Evolutionary conservation across 2,888 invertebrate species (phyloP).

Genomic region (Salpingus planirostris): DNA sequence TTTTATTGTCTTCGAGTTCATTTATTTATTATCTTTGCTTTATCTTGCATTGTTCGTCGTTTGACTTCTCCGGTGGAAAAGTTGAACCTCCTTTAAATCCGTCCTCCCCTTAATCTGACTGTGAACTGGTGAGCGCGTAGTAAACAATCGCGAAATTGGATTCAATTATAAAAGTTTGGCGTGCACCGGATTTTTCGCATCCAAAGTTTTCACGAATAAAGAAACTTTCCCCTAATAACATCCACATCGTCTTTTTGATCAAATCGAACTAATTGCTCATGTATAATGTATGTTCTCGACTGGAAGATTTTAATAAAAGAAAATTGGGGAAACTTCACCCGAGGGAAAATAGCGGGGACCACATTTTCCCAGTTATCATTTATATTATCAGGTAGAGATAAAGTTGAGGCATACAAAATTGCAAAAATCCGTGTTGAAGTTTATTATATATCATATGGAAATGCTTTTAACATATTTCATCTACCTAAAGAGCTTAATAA

Average conservation of each 20-base stretch:
- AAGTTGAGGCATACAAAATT: too few relatives aligned
- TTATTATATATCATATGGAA: too few relatives aligned
- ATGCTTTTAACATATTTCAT: too few relatives aligned
- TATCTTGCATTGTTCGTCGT: slow-evolving; percentile 4
- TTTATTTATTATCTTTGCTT: slow-evolving; percentile 6
- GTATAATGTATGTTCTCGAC: slow-evolving; percentile 20
- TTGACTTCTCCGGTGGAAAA: too few relatives aligned
- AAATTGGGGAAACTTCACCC: slow-evolving; percentile 1
- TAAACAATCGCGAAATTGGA: slow-evolving; percentile 25
- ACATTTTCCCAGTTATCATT: too few relatives aligned
- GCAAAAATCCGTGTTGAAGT: too few relatives aligned
- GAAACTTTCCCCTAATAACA: slow-evolving; percentile 4
- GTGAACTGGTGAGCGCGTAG: slow-evolving; percentile 6
- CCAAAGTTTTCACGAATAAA: slow-evolving; percentile 5
- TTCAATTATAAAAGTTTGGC: slow-evolving; percentile 27
- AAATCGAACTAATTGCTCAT: slow-evolving; percentile 24
- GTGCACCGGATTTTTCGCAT: too few relatives aligned
- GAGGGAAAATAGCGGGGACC: too few relatives aligned
- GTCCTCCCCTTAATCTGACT: too few relatives aligned
- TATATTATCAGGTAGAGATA: too few relatives aligned
- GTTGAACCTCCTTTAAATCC: too few relatives aligned
- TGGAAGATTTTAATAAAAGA: slow-evolving; percentile 22
- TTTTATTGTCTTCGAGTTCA: slow-evolving; percentile 14
- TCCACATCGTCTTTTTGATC: slow-evolving; percentile 20
- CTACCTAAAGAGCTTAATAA: too few relatives aligned